Percentiles rank a stretch among this genome's conserved stretches.
Conservation (phyloP, 2,888 invertebrate genomes). For the Epicampocera succincta region DNA sequence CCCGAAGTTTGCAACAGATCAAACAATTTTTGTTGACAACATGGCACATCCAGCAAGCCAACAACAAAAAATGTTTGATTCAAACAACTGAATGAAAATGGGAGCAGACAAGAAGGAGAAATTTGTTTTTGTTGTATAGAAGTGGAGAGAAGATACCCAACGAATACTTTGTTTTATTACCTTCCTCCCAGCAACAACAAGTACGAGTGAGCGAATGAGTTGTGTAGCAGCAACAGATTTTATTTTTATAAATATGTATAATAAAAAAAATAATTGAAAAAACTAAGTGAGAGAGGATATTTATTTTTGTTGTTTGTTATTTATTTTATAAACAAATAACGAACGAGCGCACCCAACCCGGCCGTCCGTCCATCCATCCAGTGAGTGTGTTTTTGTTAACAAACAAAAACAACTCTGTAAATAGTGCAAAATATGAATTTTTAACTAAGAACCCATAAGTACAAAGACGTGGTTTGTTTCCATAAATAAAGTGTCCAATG, state of each 20-base stretch:
- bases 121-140: slow-evolving; percentile 4
- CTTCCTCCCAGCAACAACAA: neutral
- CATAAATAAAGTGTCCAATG: neutral
- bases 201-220: no score
- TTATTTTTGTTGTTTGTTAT: neutral
- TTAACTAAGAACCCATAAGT: slow-evolving; percentile 75
- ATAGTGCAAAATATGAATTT: slow-evolving; percentile 80
- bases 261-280: no score
- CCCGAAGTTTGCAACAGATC: slow-evolving; percentile 82
- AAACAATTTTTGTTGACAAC: slow-evolving; percentile 77
- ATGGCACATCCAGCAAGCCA: slow-evolving; percentile 64
- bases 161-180: neutral
- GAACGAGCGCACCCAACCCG: no score
- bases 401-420: slow-evolving; percentile 72
- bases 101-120: slow-evolving; percentile 28
- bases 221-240: no score
- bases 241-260: no score
- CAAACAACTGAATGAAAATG: slow-evolving; percentile 64
- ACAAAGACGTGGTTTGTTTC: neutral
- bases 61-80: slow-evolving; percentile 71
- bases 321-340: neutral
- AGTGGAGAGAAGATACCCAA: slow-evolving; percentile 16
- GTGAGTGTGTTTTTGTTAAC: slow-evolving; percentile 55
- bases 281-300: neutral
- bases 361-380: neutral